Conservation (phyloP, 92 coral and sea anemone species). For the Porites cylindrica region DNA sequence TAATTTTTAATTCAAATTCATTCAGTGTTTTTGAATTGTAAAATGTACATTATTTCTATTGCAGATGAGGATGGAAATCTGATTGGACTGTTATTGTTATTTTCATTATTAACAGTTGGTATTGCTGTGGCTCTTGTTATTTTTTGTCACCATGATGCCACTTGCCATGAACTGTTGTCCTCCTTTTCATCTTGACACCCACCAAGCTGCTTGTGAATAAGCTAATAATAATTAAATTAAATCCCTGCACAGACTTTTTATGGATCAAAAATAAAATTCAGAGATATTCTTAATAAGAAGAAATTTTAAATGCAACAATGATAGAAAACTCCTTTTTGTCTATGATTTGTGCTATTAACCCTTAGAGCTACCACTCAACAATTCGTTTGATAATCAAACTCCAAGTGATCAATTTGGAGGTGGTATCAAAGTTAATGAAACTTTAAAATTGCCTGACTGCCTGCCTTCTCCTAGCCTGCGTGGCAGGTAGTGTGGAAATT, state of each 20-base stretch:
- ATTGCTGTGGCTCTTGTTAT: slow-evolving; percentile 78
- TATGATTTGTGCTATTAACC: too few relatives aligned
- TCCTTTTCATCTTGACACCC: slow-evolving; percentile 66
- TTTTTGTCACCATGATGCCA: slow-evolving; percentile 84
- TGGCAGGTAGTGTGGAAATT: too few relatives aligned
- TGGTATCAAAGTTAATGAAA: too few relatives aligned
- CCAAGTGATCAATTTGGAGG: too few relatives aligned
- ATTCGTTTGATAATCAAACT: too few relatives aligned
- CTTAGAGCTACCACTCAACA: too few relatives aligned
- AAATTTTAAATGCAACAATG: neutral
- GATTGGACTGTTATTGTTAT: slow-evolving; percentile 68
- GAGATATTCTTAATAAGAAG: neutral
- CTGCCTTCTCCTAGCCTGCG: too few relatives aligned
- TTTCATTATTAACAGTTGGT: slow-evolving; percentile 65
- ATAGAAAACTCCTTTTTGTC: too few relatives aligned
- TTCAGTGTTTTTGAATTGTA: too few relatives aligned
- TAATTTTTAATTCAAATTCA: too few relatives aligned
- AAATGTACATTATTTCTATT: neutral
- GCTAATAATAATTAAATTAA: neutral
- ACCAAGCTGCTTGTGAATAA: neutral
- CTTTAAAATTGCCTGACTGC: too few relatives aligned
- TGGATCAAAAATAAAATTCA: neutral
- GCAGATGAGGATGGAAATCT: slow-evolving; percentile 85
- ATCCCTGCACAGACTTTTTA: slow-evolving; percentile 1
- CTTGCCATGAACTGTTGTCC: slow-evolving; percentile 78